phyloP scores from a whole-genome alignment of 2,888 invertebrate genomes.

The Hypena proboscidalis region DNA sequence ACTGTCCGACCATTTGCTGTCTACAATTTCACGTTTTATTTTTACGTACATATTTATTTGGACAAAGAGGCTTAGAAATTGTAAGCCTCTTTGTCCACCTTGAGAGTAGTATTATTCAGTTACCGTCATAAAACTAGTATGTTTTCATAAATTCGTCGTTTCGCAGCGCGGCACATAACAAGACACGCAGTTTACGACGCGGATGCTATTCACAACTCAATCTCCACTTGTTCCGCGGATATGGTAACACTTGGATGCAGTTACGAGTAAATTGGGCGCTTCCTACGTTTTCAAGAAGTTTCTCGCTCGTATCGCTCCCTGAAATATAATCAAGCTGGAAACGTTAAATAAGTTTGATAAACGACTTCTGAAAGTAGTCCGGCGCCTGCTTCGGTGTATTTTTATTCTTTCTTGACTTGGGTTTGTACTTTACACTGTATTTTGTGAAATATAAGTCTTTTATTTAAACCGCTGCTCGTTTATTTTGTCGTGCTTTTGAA shows the following conservation, averaged over 20 bases:
- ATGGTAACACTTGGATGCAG: constrained; percentile 79
- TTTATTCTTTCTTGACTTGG: constrained; percentile 32
- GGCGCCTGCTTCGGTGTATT: constrained; percentile 41
- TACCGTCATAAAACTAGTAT: constrained; percentile 51
- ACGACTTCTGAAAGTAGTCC: constrained; percentile 46
- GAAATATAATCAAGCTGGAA: constrained; percentile 58
- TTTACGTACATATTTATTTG: constrained; percentile 22
- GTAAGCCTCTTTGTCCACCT: constrained; percentile 24
- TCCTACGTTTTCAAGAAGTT: constrained; percentile 63
- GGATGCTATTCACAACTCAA: constrained; percentile 73
- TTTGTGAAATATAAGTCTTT: constrained; percentile 29
- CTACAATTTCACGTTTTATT: constrained; percentile 9
- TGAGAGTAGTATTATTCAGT: constrained; percentile 40
- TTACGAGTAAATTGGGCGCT: constrained; percentile 77
- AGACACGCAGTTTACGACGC: constrained; percentile 73
- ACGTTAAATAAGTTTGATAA: constrained; percentile 49
- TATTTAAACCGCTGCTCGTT: constrained; percentile 21
- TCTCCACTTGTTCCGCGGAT: constrained; percentile 76
- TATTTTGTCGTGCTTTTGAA: constrained; percentile 3
- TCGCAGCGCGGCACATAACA: constrained; percentile 61
- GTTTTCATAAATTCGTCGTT: constrained; percentile 61
- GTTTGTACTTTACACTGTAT: constrained; percentile 33
- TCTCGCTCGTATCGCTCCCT: constrained; percentile 43
- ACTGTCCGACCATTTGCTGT: background rate
- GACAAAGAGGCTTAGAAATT: constrained; percentile 30